phyloP scores from a whole-genome alignment of 2,113 vertebrate genomes.

The Heterotilapia buettikoferi region DNA sequence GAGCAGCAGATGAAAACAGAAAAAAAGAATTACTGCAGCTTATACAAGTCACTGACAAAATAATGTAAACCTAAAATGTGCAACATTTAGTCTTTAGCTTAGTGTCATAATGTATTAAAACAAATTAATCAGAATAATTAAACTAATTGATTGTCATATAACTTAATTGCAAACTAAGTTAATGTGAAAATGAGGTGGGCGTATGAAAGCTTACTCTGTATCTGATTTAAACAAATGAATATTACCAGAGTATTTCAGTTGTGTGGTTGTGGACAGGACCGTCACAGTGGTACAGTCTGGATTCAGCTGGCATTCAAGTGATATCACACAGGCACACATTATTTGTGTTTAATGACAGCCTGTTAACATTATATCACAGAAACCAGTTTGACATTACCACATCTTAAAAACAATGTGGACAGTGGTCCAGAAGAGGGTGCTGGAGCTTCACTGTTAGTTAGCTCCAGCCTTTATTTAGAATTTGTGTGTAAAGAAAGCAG shows the following conservation, averaged over 20 bases:
- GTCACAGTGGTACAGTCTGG: not conserved
- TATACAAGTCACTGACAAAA: not conserved
- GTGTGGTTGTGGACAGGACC: not conserved
- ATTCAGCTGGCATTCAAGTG: not conserved
- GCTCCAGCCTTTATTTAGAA: not conserved
- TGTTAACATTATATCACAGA: not conserved
- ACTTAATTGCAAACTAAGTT: not conserved
- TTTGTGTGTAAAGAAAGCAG: not conserved
- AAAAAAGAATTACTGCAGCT: not conserved
- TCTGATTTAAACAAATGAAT: not conserved
- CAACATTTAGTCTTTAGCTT: not conserved
- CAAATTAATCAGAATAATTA: not conserved
- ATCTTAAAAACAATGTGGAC: not conserved
- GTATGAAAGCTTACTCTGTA: not conserved
- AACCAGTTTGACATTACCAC: not conserved
- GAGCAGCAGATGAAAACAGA: not conserved
- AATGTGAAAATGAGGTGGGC: not conserved
- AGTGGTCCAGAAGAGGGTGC: constrained; percentile 4
- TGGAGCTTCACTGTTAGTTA: not conserved
- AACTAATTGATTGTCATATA: not conserved
- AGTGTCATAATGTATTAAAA: not conserved
- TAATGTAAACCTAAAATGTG: not conserved
- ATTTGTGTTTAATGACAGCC: not conserved
- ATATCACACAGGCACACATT: not conserved
- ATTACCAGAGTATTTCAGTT: not conserved